Base-by-base conservation (phyloP, 2,113 vertebrate species). In the Crocuta crocuta region DNA sequence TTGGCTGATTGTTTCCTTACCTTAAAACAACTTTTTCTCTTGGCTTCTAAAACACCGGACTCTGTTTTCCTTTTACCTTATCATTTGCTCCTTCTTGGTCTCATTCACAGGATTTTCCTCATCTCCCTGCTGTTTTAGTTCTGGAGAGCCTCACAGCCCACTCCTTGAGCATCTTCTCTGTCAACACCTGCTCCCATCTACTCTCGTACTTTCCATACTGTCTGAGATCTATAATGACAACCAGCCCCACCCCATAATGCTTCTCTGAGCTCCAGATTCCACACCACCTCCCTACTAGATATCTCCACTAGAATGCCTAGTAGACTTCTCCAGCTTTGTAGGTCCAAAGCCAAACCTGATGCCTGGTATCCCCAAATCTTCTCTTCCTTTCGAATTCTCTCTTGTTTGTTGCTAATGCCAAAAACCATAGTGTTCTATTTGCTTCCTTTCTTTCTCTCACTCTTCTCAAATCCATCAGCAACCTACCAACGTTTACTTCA, bases 301-400 rank as follows among this genome's bases (percentile, higher is more conserved):
- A 35, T 76, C 48, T 10, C 50, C n/a, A 12, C 35, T 45, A 63
- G 48, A 33, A 10, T 15, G 10, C 55, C 53, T 48, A 45, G 21
- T 6, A 70, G 48, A 4, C 33, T 9, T 53, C 28, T 80, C 31
- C 39, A 61, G 1, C 45, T 33, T 43, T 48, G 71, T 24, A 70
- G 11, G 8, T 43, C 6, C 26, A 26, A n/a, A 68, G 33, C 12
- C 31, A 45, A n/a, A 45, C 55, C 50, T 58, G 7, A 23, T n/a
- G 7, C 12, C 5, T 12, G 2, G 0, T 33, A 0, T 3, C n/a
- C 53, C 0, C 0, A 86, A n/a, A 63, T 63, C 33, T 50, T 45
- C 28, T 80, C 84, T 80, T 58, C 53, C 45, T 50, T 84, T 73
- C 17, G 9, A 35, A 8, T 65, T 95, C 53, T 93, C 48, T 13